These are phyloP conservation scores for Pogonocichla stellata DNA, from an alignment of 2,113 vertebrate genomes.

Conservation along the genomic window DNA sequence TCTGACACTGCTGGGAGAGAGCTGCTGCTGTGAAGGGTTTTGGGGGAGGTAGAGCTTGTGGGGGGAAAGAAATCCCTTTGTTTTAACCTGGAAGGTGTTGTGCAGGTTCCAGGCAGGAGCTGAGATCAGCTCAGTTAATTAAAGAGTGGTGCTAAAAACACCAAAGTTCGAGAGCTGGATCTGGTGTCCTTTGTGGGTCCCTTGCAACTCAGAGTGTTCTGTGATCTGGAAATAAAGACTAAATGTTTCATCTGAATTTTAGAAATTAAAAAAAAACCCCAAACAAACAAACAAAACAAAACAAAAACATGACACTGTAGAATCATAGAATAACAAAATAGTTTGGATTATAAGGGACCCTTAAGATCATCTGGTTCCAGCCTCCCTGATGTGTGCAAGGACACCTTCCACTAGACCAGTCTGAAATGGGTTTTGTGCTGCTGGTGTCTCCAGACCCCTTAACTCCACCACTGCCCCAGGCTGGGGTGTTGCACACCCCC, in stretches of 20 bases:
- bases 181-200: neutral
- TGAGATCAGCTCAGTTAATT: neutral
- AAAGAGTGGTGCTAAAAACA: too few relatives aligned
- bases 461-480: neutral
- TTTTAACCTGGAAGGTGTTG: neutral
- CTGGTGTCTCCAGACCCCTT: neutral
- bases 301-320: fast-evolving
- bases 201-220: neutral
- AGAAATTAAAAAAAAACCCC: too few relatives aligned
- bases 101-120: neutral
- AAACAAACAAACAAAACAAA: too few relatives aligned
- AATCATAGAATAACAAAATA: neutral
- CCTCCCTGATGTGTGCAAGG: neutral
- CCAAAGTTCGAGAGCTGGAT: too few relatives aligned
- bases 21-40: neutral
- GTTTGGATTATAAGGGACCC: neutral
- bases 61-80: fast-evolving
- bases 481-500: neutral
- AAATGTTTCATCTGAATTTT: neutral
- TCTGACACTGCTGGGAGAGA: neutral
- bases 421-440: neutral
- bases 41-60: neutral
- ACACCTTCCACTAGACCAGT: neutral
- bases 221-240: neutral
- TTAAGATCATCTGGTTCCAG: neutral